Evolutionary conservation across 2,113 vertebrate species (phyloP), one percentile per base, ranked within the genome.

Genomic region (Tyto alba): DNA sequence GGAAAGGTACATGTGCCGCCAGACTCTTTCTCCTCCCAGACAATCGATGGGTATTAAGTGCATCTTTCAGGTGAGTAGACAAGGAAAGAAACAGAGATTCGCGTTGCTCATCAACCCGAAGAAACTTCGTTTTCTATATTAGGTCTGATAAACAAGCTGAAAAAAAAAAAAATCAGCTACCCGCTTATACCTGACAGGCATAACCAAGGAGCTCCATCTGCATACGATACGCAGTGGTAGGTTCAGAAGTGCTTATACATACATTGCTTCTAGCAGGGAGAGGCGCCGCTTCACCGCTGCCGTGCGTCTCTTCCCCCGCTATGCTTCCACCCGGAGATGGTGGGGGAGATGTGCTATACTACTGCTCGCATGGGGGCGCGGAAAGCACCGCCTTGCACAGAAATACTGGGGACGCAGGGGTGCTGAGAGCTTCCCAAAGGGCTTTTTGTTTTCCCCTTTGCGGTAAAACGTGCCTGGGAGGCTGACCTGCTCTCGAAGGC

Each of bases 101-200:
- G 84, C 88, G 72, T 29, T 91, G 95, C 92, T 95, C 94, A 94
- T 94, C 95, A 97, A 45, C 79, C 94, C 3, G 2, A 75, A 90
- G 90, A 93, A 90, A 94, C 89, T 95, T 97, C 87, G 91, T 95
- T 96, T 96, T 91, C 79, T 80, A 96, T 96, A 96, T 96, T 95
- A 97, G 85, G 81, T 27, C 82, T 95, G 92, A 96, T 95, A 95
- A 94, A 95, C 89, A 93, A 89, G 82, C 85, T 79, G 63, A 13
- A 45, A 77, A 72, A 87, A 62, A 83, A 87, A 88, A 62, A 83
- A 78, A 89, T 72, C 74, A 86, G 40, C 62, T 68, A 66, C 45
- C n/a, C 12, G 3, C 63, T 56, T 50, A 26, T 60, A 48, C 94
- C 89, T 96, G 95, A 93, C 93, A 81, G 75, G 95, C 69, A 95